Conservation (phyloP, 2,797 vertebrate genomes). For the Saxicola maurus region DNA sequence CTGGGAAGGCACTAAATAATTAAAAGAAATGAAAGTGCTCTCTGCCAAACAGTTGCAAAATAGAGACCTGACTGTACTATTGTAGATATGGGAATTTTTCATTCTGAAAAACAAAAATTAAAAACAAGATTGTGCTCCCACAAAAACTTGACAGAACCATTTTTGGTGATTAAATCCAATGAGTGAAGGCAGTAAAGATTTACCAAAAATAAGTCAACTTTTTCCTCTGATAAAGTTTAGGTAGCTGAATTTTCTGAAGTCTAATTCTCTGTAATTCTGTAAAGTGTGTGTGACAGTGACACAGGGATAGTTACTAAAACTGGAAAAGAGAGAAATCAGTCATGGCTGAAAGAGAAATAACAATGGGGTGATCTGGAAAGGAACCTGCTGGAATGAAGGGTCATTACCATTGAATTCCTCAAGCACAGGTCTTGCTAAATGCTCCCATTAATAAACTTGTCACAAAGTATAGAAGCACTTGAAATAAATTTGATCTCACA, state of each 20-base stretch:
- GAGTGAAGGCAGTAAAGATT: background rate
- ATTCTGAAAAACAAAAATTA: background rate
- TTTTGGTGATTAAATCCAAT: background rate
- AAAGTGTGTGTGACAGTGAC: background rate
- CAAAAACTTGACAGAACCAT: background rate
- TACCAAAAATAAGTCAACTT: background rate
- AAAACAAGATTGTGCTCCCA: background rate
- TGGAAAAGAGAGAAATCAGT: background rate
- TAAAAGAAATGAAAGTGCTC: background rate
- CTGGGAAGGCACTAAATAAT: background rate
- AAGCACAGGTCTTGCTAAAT: background rate
- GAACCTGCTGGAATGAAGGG: background rate
- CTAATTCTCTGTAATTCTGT: background rate
- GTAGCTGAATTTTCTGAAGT: background rate
- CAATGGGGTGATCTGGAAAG: background rate
- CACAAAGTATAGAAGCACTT: background rate
- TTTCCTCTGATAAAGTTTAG: background rate
- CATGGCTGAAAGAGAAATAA: background rate
- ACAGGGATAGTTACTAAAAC: background rate
- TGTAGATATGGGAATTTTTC: background rate
- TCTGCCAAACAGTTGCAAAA: background rate
- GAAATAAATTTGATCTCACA: background rate
- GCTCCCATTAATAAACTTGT: background rate
- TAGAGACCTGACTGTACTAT: accelerated
- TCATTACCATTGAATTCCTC: background rate